These are phyloP conservation scores for Aphrophora alni DNA, from an alignment of 2,888 invertebrate species.

Conservation along the genomic window DNA sequence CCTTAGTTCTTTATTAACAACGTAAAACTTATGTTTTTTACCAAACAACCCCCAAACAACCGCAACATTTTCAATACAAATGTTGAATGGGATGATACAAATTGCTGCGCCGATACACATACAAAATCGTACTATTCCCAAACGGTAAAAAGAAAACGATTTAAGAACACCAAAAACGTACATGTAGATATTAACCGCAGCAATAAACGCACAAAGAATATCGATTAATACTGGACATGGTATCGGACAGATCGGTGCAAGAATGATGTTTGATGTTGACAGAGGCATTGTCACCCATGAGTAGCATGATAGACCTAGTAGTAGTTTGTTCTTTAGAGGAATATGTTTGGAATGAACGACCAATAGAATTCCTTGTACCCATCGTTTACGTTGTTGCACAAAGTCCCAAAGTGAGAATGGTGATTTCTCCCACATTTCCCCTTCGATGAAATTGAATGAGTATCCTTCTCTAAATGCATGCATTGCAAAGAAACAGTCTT, in stretches of 20 bases:
- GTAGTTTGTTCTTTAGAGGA: conserved; percentile 77
- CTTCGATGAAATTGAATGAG: conserved; percentile 94
- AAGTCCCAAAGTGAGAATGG: conserved; percentile 96
- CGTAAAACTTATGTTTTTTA: conserved; percentile 96
- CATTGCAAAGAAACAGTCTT: conserved; percentile 98
- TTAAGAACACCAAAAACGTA: conserved; percentile 97
- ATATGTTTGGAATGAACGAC: conserved; percentile 88
- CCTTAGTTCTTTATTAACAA: conserved; percentile 90
- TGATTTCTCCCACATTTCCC: conserved; percentile 99
- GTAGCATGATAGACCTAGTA: conserved; percentile 88
- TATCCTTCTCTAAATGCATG: conserved; percentile 90
- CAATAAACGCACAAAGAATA: conserved; percentile 88
- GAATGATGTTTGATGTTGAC: conserved; percentile 85
- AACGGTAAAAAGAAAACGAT: conserved; percentile 89
- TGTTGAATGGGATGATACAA: conserved; percentile 90
- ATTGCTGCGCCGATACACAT: conserved; percentile 86
- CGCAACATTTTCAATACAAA: conserved; percentile 93
- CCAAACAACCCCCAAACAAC: conserved; percentile 94
- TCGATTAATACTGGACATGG: conserved; percentile 85
- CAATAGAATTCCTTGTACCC: conserved; percentile 91
- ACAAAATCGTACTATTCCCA: conserved; percentile 78
- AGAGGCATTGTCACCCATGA: conserved; percentile 96
- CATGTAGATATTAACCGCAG: conserved; percentile 96
- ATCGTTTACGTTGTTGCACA: conserved; percentile 93
- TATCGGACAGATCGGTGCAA: conserved; percentile 87